phyloP scores from a whole-genome alignment of 2,113 vertebrate species.

The Sula dactylatra region DNA sequence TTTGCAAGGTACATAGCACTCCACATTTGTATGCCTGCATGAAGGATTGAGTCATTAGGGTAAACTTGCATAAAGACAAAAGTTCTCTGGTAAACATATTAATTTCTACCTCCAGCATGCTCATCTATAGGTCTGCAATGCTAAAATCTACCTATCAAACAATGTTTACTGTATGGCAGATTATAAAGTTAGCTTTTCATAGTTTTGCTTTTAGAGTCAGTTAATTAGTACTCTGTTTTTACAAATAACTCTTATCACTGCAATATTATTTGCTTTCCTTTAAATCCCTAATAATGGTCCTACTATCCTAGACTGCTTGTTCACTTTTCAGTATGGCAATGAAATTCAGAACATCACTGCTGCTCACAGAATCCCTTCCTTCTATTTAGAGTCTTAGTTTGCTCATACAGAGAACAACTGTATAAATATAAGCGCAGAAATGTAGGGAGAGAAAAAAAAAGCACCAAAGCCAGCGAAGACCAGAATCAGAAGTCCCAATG shows the following conservation, averaged over 20 bases:
- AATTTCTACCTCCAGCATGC: neutral
- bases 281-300: neutral
- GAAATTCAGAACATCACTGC: neutral
- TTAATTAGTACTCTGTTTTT: constrained; percentile 15
- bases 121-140: neutral
- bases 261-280: neutral
- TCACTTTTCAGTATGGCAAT: neutral
- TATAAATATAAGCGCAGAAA: neutral
- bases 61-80: neutral
- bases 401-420: constrained; percentile 11
- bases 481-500: neutral
- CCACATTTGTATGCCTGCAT: accelerated
- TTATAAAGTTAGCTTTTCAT: neutral
- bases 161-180: neutral
- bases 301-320: neutral
- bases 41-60: neutral
- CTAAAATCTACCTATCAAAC: neutral
- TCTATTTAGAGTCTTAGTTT: constrained; percentile 29
- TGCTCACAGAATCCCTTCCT: constrained; percentile 8
- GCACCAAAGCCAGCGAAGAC: neutral
- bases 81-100: neutral
- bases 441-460: neutral
- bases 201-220: neutral
- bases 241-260: neutral
- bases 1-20: neutral